These are phyloP conservation scores for Calliphora vicina DNA, from an alignment of 1,140 invertebrate species.

Conservation along the genomic window DNA sequence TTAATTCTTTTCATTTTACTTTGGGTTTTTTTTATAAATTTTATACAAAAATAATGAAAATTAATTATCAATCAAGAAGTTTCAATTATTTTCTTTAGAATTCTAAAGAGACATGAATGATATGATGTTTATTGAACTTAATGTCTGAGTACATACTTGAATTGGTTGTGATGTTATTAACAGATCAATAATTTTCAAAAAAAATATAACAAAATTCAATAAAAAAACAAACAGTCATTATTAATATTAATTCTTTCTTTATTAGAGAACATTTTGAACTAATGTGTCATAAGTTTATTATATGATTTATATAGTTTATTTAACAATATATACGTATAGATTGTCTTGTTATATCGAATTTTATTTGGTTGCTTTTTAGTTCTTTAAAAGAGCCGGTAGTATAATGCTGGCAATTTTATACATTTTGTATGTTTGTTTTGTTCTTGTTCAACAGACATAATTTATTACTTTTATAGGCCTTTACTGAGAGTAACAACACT, in stretches of 20 bases:
- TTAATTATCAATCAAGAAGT: no score
- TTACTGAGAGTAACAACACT: background rate
- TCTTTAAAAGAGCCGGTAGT: background rate
- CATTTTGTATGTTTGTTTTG: background rate
- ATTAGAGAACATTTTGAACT: background rate
- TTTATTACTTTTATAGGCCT: constrained; percentile 1
- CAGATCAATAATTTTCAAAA: no score
- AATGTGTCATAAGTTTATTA: background rate
- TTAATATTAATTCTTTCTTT: background rate
- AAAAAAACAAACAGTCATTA: background rate
- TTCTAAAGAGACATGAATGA: no score
- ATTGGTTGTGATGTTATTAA: no score
- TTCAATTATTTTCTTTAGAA: no score
- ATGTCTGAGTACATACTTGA: no score
- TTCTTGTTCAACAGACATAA: constrained; percentile 2
- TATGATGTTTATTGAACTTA: no score
- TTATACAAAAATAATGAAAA: no score
- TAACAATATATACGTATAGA: background rate
- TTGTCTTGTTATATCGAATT: background rate
- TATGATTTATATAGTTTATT: background rate
- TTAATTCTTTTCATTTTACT: no score
- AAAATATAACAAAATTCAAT: background rate
- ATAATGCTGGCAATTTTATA: no score
- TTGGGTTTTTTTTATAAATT: no score
- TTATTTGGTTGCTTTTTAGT: background rate